Evolutionary conservation across 1,140 invertebrate genomes (phyloP), one percentile per base, ranked within the genome.

Genomic region (Tetraneura akinire): DNA sequence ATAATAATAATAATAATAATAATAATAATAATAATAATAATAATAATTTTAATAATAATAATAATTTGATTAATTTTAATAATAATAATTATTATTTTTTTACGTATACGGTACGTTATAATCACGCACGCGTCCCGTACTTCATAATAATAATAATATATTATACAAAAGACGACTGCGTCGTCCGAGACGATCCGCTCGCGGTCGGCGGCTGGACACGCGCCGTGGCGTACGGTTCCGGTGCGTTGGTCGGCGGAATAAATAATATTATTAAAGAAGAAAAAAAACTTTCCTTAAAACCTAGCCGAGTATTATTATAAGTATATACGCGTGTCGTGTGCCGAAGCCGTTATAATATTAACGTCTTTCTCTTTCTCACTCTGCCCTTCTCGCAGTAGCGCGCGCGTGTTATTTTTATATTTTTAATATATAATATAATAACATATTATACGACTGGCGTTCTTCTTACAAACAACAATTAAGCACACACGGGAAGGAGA

Each of bases 151-250:
- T n/a, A 21, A 21, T 10, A 13, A 11, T 13, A 21, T 53, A 47
- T 47, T 21, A 5, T 14, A 32, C 8, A 10, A n/a, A 37, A 4
- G 57, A 23, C 32, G 29, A 16, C 18, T 13, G 21, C 66, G 66
- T 47, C 42, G 32, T 68, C 66, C 68, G 45, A 71, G 29, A 71
- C 68, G 9, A 51, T 71, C 45, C 47, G 13, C 66, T 13, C n/a
- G 42, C 37, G 66, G 68, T 2, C 37, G 64, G 45, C 45, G 13
- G 53, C 55, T 8, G 21, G 74, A 78, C 74, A 78, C 74, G 74
- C 74, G 74, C 74, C 74, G 37, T 14, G 55, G 74, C 51, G 55
- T 78, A 57, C 55, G 55, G 74, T 78, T 78, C 74, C 74, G 74
- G 74, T 78, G 74, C 37, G 53, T 62, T 47, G 74, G 29, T 37